Base-by-base conservation (phyloP, 2,797 vertebrate species). In the Falco berigora region DNA sequence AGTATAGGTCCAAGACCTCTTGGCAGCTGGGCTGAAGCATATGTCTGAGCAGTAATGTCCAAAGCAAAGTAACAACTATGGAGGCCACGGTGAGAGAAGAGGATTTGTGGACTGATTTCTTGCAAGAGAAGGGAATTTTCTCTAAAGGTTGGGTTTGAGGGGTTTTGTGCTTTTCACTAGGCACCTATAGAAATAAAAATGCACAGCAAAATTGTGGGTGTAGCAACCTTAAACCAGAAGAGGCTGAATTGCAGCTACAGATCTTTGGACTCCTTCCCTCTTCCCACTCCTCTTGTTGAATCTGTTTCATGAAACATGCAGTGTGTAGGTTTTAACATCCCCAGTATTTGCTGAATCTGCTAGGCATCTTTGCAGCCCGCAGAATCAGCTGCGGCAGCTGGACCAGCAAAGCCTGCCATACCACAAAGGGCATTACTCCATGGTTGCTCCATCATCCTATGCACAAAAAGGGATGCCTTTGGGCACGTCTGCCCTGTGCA, bases 261-360 rank as follows among this genome's bases (percentile, higher is more conserved):
- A 68, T 93, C 90, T 67, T 95, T 89, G 88, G 86, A 56, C 52
- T 50, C 36, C 72, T 95, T 96, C 71, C 84, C 52, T 91, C 86
- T 95, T 96, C 81, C 89, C 81, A 95, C 91, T 95, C 84, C 91
- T 32, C 34, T 68, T 17, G 49, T 77, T 92, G 84, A 80, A 89
- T 91, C 36, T 76, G 56, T 89, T 91, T 19, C 0, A 80, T 40
- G 63, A 83, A 93, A 91, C 63, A 90, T 5, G 38, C 52, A 74
- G 71, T 0, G 4, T 91, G 84, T 89, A 85, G 91, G 81, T 61
- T 95, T 93, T 82, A 74, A 79, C 40, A 85, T 92, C 81, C 38
- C 61, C 63, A 89, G 74, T 36, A 23, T 74, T 92, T 89, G 68
- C 86, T 94, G 89, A 80, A 86, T 83, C 56, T 63, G 38, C 74